phyloP scores from a whole-genome alignment of 2,888 invertebrate genomes.

The Epinotia nisella region DNA sequence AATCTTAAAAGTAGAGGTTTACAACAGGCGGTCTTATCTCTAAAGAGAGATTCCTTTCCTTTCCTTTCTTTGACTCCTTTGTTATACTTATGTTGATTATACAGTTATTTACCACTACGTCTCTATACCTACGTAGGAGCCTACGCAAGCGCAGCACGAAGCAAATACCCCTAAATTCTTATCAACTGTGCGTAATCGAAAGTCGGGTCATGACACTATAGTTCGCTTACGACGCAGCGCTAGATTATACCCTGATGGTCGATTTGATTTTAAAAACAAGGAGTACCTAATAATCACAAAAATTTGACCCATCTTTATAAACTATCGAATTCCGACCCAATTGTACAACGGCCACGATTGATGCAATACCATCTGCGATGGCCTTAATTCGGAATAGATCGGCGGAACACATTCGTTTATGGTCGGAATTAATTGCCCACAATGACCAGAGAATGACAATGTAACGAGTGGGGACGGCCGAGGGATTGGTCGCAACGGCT shows the following conservation, averaged over 20 bases:
- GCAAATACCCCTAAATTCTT: background rate
- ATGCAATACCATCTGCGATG: slow-evolving; percentile 38
- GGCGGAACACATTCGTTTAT: slow-evolving; percentile 42
- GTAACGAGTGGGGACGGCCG: slow-evolving; percentile 36
- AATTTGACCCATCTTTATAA: slow-evolving; percentile 29
- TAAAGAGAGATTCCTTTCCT: too few species aligned
- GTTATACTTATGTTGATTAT: too few species aligned
- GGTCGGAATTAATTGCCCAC: slow-evolving; percentile 46
- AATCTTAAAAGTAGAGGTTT: too few species aligned
- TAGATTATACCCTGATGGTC: background rate
- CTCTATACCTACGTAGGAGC: too few species aligned
- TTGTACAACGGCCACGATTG: slow-evolving; percentile 35
- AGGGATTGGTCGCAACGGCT: slow-evolving; percentile 19
- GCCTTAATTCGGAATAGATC: slow-evolving; percentile 47
- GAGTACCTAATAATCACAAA: background rate
- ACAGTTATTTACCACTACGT: too few species aligned
- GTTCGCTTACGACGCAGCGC: background rate
- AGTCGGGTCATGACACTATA: background rate
- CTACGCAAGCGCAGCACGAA: too few species aligned
- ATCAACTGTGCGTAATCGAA: background rate
- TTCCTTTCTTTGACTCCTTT: too few species aligned
- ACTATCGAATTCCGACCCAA: slow-evolving; percentile 39
- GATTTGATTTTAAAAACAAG: background rate
- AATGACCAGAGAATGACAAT: slow-evolving; percentile 38
- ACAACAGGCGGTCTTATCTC: too few species aligned